Base-by-base conservation (phyloP, 2,888 invertebrate genomes). In the Phymatocera aterrima region DNA sequence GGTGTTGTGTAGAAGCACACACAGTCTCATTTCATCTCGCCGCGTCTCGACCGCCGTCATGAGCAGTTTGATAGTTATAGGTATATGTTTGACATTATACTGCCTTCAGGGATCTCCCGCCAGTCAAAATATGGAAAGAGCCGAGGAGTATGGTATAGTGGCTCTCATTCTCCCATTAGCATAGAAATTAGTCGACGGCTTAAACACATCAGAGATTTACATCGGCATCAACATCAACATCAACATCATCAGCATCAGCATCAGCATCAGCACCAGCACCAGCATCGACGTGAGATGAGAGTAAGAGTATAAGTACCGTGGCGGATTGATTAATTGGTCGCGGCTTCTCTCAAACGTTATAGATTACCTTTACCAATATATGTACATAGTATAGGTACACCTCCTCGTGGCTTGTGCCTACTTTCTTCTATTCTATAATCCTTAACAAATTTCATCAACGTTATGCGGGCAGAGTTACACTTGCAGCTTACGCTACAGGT, bases 151-250 rank as follows among this genome's bases (percentile, higher is more conserved):
- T n/a, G n/a, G n/a, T n/a, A n/a, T 48, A 54, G 34, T 54, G 24
- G 72, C 31, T 34, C 51, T 48, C 21, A 28, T 75, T 75, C n/a
- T n/a, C n/a, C n/a, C 21, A 65, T 75, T 75, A 75, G 60, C 75
- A 75, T 75, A 75, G 57, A 75, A 75, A 75, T 75, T 75, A 75
- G 75, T 75, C 75, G 75, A 54, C 12, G 31, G 28, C n/a, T 51
- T 51, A 24, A 31, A 18, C 31, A 34, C 31, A n/a, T n/a, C n/a
- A n/a, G n/a, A 18, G 48, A 72, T 72, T 68, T 28, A 37, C 57
- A 40, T 57, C 40, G 24, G 24, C 57, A 54, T 54, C 74, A 46
- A 18, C 46, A 31, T 40, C 75, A 18, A 37, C 57, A 40, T 57
- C 40, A 40, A 37, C 57, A 54, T 54, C 74, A 46, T 15, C 46